These are phyloP conservation scores for Eustalomyia histrio DNA, from an alignment of 2,888 invertebrate genomes.

Conservation along the genomic window DNA sequence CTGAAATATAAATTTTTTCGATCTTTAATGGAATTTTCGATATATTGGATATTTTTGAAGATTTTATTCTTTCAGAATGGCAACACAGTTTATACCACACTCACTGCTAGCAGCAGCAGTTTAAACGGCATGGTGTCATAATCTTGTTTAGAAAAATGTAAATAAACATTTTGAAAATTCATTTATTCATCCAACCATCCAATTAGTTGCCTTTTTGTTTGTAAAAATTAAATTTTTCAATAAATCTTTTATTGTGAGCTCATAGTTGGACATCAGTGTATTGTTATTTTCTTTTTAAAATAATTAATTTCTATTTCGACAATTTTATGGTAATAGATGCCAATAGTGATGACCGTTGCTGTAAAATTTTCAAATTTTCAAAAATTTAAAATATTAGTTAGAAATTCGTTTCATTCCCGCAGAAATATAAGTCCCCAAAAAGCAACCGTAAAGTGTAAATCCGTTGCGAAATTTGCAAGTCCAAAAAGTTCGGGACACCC, in stretches of 20 bases:
- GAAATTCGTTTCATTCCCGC: too few species aligned
- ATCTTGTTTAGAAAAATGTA: constrained; percentile 41
- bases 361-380: background rate
- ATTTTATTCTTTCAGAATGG: too few species aligned
- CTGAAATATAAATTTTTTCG: too few species aligned
- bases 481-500: too few species aligned
- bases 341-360: background rate
- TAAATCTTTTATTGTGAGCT: constrained; percentile 41
- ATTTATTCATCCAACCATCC: constrained; percentile 39
- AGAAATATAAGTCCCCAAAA: too few species aligned
- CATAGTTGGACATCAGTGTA: background rate
- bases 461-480: too few species aligned
- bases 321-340: background rate
- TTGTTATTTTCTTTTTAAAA: background rate
- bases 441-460: too few species aligned
- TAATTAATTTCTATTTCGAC: background rate
- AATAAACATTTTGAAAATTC: constrained; percentile 54
- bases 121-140: constrained; percentile 49
- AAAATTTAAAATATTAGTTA: too few species aligned
- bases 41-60: too few species aligned
- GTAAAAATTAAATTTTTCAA: constrained; percentile 38
- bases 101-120: background rate
- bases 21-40: too few species aligned
- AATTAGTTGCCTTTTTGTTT: constrained; percentile 6
- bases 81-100: background rate